phyloP scores from a whole-genome alignment of 2,888 invertebrate genomes.

The Balanococcus diminutus region DNA sequence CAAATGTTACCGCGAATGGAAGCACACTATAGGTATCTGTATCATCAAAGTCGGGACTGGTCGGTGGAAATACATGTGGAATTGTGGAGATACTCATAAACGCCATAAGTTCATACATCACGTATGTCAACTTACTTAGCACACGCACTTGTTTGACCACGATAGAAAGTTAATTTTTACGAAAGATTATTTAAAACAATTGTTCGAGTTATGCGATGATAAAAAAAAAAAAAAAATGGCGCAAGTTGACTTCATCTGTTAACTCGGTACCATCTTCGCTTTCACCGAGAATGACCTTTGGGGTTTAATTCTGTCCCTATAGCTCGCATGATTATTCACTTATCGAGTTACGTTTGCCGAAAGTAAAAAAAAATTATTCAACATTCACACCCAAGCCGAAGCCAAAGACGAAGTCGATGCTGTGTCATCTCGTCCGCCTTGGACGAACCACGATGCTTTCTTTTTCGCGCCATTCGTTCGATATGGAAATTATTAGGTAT shows the following conservation, averaged over 20 bases:
- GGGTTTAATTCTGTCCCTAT: conserved; percentile 31
- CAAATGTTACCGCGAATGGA: neutral
- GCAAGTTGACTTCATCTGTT: neutral
- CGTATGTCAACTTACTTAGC: conserved; percentile 21
- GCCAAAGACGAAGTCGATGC: neutral
- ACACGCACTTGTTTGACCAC: conserved; percentile 20
- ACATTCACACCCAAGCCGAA: neutral
- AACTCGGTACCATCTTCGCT: conserved; percentile 29
- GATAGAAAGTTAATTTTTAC: conserved; percentile 41
- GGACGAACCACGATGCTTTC: neutral
- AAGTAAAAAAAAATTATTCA: neutral
- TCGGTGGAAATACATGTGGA: neutral
- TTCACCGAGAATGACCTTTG: neutral
- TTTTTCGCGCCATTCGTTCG: neutral
- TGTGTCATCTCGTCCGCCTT: neutral
- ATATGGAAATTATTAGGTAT: neutral
- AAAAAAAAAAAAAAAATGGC: neutral
- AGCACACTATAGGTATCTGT: neutral
- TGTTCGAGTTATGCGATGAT: conserved; percentile 12
- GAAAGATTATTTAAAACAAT: conserved; percentile 37
- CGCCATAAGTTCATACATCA: neutral
- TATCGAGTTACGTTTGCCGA: conserved; percentile 7
- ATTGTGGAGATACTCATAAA: neutral
- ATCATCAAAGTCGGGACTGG: neutral
- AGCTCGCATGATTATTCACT: conserved; percentile 25